Percentiles rank a stretch among this genome's conserved stretches.
Conservation (phyloP, 2,113 vertebrate genomes). For the Syngnathus floridae region DNA sequence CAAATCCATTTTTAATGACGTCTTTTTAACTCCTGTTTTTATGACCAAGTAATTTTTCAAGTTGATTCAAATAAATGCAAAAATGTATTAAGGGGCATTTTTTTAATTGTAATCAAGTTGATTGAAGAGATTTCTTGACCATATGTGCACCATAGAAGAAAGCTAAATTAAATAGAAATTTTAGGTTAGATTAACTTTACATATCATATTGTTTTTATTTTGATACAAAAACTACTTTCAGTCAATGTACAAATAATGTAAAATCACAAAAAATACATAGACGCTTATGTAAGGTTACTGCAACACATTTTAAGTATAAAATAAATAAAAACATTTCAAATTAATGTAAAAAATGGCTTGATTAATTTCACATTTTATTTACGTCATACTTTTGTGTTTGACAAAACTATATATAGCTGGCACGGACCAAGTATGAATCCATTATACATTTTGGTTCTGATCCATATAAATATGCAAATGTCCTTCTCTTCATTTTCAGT, state of each 20-base stretch:
- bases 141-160: no score
- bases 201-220: background rate
- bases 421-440: background rate
- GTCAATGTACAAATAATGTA: background rate
- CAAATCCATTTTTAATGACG: background rate
- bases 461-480: conserved; percentile 7
- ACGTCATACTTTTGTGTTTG: background rate
- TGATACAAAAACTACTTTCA: background rate
- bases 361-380: background rate
- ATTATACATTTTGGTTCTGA: conserved; percentile 2
- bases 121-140: no score
- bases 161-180: background rate
- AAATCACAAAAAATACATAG: no score
- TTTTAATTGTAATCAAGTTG: no score
- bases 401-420: background rate
- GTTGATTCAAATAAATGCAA: background rate
- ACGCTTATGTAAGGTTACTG: no score
- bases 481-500: background rate
- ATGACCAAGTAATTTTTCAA: background rate
- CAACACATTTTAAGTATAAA: no score
- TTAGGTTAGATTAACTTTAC: background rate
- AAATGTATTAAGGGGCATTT: background rate
- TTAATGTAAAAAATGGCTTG: no score
- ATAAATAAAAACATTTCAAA: background rate
- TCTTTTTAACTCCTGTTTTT: background rate